Evolutionary conservation across 2,888 invertebrate species (phyloP), one percentile per base, ranked within the genome.

Genomic region (Ophion ellenae): DNA sequence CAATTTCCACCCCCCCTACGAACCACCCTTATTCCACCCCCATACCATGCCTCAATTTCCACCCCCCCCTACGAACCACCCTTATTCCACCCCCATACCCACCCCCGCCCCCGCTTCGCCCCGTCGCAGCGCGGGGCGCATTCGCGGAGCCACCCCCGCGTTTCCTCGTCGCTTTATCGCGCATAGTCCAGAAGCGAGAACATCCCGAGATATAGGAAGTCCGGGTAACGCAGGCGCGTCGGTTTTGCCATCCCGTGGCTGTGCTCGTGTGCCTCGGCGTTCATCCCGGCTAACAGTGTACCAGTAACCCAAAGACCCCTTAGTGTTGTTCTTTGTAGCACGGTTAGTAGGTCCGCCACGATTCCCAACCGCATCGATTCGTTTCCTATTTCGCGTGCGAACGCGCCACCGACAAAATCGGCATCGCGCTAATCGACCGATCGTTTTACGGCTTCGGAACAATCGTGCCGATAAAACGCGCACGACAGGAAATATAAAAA

Each of bases 221-320:
- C 53, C n/a, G 83, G 53, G 47, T 47, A 67, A 83, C 81, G 82
- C 83, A 79, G 77, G 90, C 93, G 92, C 92, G 91, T 90, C 88
- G 85, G 84, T 89, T 89, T 86, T 78, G 80, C 76, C 81, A 87
- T 89, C 84, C 83, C 86, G 90, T 89, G 78, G 87, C 90, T 89
- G 90, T 88, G 24, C 47, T 36, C 20, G 73, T 59, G 70, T 45
- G 88, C 91, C 90, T 91, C 89, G 89, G 90, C 90, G 80, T 89
- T 71, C 89, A 53, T 53, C 53, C 90, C 90, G 91, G 90, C 89
- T 90, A 91, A 90, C 88, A 87, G 89, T 92, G 93, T 93, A 91
- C 93, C 93, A 93, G 93, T 93, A 93, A 93, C 93, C 93, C 90
- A 93, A 90, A 93, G 93, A 92, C 91, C 91, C 83, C 83, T 90